Conservation (phyloP, 2,888 invertebrate genomes). For the Leucania comma region DNA sequence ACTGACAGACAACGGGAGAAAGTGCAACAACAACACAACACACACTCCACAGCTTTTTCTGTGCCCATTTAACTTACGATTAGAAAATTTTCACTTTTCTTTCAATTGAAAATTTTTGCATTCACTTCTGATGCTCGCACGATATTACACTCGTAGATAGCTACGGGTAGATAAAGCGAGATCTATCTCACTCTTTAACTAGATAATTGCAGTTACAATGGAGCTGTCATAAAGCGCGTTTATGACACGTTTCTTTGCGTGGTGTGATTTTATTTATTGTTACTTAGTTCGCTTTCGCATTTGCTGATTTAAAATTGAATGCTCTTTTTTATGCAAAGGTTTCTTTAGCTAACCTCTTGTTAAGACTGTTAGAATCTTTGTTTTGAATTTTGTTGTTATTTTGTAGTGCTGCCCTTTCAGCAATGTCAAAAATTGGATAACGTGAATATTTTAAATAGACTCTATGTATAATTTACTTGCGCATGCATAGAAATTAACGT, state of each 20-base stretch:
- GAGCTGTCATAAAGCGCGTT: slow-evolving; percentile 33
- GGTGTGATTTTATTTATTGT: slow-evolving; percentile 48
- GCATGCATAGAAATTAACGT: too few species aligned
- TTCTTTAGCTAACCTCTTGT: slow-evolving; percentile 1
- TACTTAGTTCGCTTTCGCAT: slow-evolving; percentile 45
- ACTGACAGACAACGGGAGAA: slow-evolving; percentile 33
- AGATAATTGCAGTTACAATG: slow-evolving; percentile 61
- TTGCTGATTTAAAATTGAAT: slow-evolving; percentile 16
- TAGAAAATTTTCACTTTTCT: slow-evolving; percentile 76
- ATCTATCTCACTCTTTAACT: slow-evolving; percentile 69
- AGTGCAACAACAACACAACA: slow-evolving; percentile 44
- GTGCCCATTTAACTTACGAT: slow-evolving; percentile 51
- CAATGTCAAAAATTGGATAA: too few species aligned
- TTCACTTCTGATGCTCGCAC: slow-evolving; percentile 71
- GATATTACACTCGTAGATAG: slow-evolving; percentile 55
- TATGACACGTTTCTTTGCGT: slow-evolving; percentile 50
- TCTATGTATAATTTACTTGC: too few species aligned
- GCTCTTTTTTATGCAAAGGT: slow-evolving; percentile 17
- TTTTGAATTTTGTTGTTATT: too few species aligned
- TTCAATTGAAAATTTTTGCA: slow-evolving; percentile 69
- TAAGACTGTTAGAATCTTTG: too few species aligned
- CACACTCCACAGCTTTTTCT: slow-evolving; percentile 53
- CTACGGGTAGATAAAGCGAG: slow-evolving; percentile 15
- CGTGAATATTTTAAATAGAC: too few species aligned
- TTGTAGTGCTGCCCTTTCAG: too few species aligned